phyloP scores from a whole-genome alignment of 2,888 invertebrate genomes.

The Galerucella nymphaeae region DNA sequence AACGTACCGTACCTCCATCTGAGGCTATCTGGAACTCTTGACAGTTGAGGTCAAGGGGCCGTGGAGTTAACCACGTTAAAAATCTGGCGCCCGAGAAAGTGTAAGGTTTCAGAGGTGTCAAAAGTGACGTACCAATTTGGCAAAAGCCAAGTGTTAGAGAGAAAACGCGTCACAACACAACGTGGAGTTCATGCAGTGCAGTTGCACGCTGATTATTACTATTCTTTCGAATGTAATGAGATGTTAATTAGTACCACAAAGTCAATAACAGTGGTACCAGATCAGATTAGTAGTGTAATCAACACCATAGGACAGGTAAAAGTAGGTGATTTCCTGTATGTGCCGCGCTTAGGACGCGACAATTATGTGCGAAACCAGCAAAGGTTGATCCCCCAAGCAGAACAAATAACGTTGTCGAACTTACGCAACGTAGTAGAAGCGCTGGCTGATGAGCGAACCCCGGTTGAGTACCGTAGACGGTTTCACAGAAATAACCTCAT shows the following conservation, averaged over 20 bases:
- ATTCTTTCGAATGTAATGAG: background rate
- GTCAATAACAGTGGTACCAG: background rate
- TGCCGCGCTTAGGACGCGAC: background rate
- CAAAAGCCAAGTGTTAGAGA: no score
- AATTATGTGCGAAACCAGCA: background rate
- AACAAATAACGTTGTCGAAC: background rate
- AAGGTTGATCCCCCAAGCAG: conserved; percentile 16
- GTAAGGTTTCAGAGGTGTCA: no score
- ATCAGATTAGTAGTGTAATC: background rate
- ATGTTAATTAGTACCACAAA: background rate
- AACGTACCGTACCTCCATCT: no score
- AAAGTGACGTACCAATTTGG: no score
- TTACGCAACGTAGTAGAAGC: background rate
- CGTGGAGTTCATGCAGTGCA: background rate
- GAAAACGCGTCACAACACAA: no score
- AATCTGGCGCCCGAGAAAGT: no score
- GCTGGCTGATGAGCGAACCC: background rate
- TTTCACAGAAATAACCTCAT: conserved; percentile 14
- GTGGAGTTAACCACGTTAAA: no score
- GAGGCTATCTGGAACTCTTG: no score
- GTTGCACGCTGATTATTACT: background rate
- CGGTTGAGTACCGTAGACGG: background rate
- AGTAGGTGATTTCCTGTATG: background rate
- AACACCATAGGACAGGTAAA: background rate
- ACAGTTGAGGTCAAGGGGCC: no score